Conservation (phyloP, 2,888 invertebrate species). For the Pristionchus entomophagus region DNA sequence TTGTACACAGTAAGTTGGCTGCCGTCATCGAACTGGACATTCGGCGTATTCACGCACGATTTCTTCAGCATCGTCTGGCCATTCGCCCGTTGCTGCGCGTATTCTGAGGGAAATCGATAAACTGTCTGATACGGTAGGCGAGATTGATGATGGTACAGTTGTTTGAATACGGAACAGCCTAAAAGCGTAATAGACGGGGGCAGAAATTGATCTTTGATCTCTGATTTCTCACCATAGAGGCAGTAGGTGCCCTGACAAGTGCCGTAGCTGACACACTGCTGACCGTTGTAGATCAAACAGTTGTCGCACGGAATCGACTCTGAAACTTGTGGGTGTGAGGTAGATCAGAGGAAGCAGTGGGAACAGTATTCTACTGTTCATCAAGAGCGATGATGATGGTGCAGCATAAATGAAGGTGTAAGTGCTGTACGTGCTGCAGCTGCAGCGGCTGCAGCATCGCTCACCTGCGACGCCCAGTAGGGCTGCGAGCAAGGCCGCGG, state of each 20-base stretch:
- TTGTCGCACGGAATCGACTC: conserved; percentile 19
- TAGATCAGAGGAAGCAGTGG: no score
- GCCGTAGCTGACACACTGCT: conserved; percentile 21
- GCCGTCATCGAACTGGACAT: conserved; percentile 47
- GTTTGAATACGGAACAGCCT: no score
- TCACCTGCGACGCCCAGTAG: background rate
- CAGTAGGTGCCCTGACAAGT: conserved; percentile 34
- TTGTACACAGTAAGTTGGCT: conserved; percentile 40
- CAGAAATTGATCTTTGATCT: no score
- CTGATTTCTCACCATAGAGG: conserved; percentile 37
- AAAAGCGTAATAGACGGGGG: no score
- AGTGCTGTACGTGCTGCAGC: no score
- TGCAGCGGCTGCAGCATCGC: no score
- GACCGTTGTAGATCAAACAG: conserved; percentile 36
- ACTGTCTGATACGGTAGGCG: no score
- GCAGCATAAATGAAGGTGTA: no score
- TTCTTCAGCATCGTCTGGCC: conserved; percentile 47
- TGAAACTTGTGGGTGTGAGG: no score
- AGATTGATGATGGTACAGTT: no score
- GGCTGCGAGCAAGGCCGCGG: background rate
- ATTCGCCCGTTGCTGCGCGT: background rate
- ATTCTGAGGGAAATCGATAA: conserved; percentile 2
- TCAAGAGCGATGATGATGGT: no score
- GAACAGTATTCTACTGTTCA: no score
- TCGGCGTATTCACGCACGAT: conserved; percentile 42